Percentiles rank a stretch among this genome's conserved stretches.
Evolutionary conservation across 1,140 invertebrate species (phyloP).

Genomic region (Coenobita brevimanus): DNA sequence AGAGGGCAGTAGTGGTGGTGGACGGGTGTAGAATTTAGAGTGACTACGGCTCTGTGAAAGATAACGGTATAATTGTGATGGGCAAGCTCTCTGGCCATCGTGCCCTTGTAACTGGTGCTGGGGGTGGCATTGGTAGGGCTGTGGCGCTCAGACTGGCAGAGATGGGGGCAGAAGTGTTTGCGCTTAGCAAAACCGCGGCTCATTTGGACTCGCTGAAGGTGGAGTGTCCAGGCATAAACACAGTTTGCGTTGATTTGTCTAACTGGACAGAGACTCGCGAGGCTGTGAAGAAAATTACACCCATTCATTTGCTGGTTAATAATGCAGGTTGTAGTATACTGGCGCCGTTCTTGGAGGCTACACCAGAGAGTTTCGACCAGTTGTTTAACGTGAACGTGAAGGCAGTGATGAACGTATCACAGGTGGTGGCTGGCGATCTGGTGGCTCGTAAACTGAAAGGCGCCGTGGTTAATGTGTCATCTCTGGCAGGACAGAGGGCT

Average conservation of each 20-base stretch:
- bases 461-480: conserved; percentile 76
- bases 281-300: conserved; percentile 55
- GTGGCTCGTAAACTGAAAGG: conserved; percentile 72
- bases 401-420: conserved; percentile 74
- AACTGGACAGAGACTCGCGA: conserved; percentile 68
- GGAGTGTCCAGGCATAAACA: conserved; percentile 69
- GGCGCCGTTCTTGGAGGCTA: conserved; percentile 58
- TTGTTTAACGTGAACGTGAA: conserved; percentile 74
- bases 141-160: conserved; percentile 71
- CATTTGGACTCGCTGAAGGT: conserved; percentile 72
- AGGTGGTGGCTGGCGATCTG: conserved; percentile 73
- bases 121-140: conserved; percentile 72
- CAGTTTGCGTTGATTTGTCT: conserved; percentile 64
- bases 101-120: conserved; percentile 51
- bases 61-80: no score
- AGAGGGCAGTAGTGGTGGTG: no score
- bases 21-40: no score
- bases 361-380: conserved; percentile 69
- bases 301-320: conserved; percentile 69
- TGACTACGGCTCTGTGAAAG: no score
- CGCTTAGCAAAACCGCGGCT: conserved; percentile 73
- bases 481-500: conserved; percentile 71
- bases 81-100: conserved; percentile 30
- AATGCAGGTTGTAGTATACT: conserved; percentile 64
- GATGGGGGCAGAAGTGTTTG: conserved; percentile 74